These are phyloP conservation scores for Sarotherodon lohbergeri DNA, from an alignment of 2,113 vertebrate species.

Conservation along the genomic window DNA sequence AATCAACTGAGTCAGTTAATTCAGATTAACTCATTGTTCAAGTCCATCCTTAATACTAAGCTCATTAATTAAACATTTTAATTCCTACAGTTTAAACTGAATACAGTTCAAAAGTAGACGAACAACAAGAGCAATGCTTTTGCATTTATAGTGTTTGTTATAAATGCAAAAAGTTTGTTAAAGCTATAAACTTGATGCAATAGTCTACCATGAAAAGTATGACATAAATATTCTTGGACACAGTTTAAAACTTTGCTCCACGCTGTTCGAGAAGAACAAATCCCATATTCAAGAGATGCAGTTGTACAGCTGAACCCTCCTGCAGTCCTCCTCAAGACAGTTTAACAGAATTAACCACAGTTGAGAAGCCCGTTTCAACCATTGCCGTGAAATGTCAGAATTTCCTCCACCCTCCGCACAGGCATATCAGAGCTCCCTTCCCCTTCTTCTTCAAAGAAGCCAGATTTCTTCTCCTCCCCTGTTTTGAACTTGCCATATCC, in stretches of 20 bases:
- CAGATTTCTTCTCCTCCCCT: slow-evolving; percentile 40
- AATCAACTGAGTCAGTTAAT: neutral
- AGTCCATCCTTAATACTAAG: neutral
- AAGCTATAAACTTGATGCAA: neutral
- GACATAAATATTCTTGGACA: neutral
- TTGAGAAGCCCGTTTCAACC: slow-evolving; percentile 28
- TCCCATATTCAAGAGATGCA: neutral
- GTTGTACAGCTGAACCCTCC: neutral
- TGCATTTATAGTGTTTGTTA: neutral
- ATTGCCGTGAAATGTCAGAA: slow-evolving; percentile 42
- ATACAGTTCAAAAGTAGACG: neutral
- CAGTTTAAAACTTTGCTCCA: neutral
- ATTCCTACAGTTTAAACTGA: neutral
- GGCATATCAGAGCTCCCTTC: slow-evolving; percentile 39
- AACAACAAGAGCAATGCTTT: neutral
- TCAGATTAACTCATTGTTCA: neutral
- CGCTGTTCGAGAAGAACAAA: neutral
- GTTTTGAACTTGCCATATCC: slow-evolving; percentile 28
- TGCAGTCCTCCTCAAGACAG: slow-evolving; percentile 4
- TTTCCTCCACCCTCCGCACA: slow-evolving; percentile 37
- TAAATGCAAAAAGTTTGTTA: neutral
- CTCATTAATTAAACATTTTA: neutral
- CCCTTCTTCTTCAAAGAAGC: slow-evolving; percentile 55
- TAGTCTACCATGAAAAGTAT: neutral
- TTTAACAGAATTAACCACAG: slow-evolving; percentile 45